A percentile compares a stretch with the other conserved stretches of the same genome.
Evolutionary conservation across 2,797 vertebrate genomes (phyloP).

Genomic region (Delichon dasypus): DNA sequence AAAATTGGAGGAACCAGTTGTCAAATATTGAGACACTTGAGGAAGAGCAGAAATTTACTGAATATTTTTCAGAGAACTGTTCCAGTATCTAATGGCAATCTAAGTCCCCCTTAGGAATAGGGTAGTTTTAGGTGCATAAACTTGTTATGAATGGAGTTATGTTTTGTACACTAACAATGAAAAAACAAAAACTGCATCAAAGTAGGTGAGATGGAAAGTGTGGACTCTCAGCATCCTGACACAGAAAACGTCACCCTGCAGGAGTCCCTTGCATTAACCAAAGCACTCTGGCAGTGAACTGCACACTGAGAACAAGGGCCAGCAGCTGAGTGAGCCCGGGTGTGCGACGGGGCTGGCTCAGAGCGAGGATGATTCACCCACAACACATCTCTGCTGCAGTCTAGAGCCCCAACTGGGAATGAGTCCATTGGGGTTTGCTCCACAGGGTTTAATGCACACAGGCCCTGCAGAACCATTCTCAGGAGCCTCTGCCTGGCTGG

Average conservation of each 20-base stretch:
- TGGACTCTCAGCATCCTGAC: neutral
- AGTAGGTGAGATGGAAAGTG: neutral
- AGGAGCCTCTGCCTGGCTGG: neutral
- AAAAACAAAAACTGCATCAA: neutral
- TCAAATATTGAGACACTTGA: neutral
- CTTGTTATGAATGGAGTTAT: neutral
- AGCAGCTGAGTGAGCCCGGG: neutral
- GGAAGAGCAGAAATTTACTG: neutral
- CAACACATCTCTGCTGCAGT: neutral
- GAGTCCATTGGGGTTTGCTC: neutral
- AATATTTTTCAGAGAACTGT: neutral
- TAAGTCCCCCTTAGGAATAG: neutral
- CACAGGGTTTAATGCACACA: neutral
- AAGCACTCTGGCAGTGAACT: neutral
- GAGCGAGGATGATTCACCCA: neutral
- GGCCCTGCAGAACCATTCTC: neutral
- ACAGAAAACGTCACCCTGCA: neutral
- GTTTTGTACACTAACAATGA: neutral
- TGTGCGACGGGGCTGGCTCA: neutral
- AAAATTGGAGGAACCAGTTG: neutral
- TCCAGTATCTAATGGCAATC: neutral
- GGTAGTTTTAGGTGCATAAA: neutral
- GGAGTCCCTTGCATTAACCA: neutral
- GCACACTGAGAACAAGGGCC: neutral
- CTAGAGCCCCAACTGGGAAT: rapidly evolving